Conservation (phyloP, 2,113 vertebrate genomes). For the Chunga burmeisteri region DNA sequence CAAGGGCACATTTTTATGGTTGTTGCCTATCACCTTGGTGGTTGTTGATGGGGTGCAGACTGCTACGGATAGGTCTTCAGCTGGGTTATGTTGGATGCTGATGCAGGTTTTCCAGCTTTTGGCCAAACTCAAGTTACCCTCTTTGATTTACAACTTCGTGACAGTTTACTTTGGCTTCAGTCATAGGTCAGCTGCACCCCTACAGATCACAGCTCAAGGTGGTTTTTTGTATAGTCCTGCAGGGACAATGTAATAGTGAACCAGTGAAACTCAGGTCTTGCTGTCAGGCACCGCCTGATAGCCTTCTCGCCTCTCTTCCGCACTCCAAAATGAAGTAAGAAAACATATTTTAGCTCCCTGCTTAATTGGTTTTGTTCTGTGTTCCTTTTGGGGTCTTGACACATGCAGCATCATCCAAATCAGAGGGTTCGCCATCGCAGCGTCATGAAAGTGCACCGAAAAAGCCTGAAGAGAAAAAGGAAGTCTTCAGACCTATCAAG, state of each 20-base stretch:
- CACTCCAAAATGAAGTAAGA: not conserved
- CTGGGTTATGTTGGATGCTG: not conserved
- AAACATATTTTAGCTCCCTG: not conserved
- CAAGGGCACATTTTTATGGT: not conserved
- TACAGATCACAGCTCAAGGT: not conserved
- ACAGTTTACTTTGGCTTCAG: not conserved
- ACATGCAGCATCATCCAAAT: slow-evolving; percentile 89
- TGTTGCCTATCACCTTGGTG: not conserved
- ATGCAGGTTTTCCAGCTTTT: not conserved
- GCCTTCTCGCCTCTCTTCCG: not conserved
- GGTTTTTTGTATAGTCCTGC: not conserved
- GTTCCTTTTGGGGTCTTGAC: slow-evolving; percentile 13
- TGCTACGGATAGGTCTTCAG: not conserved
- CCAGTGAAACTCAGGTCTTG: not conserved
- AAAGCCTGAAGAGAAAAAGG: slow-evolving; percentile 91
- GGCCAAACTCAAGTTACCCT: not conserved
- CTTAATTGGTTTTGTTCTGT: not conserved
- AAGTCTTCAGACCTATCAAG: slow-evolving; percentile 84
- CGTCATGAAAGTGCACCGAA: slow-evolving; percentile 86
- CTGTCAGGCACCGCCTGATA: not conserved
- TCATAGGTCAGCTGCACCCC: not conserved
- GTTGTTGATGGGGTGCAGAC: not conserved
- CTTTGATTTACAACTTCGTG: not conserved
- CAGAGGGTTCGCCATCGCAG: slow-evolving; percentile 90
- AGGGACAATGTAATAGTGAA: not conserved